Evolutionary conservation across 2,797 vertebrate species (phyloP).

Genomic region (Cossypha heuglini): DNA sequence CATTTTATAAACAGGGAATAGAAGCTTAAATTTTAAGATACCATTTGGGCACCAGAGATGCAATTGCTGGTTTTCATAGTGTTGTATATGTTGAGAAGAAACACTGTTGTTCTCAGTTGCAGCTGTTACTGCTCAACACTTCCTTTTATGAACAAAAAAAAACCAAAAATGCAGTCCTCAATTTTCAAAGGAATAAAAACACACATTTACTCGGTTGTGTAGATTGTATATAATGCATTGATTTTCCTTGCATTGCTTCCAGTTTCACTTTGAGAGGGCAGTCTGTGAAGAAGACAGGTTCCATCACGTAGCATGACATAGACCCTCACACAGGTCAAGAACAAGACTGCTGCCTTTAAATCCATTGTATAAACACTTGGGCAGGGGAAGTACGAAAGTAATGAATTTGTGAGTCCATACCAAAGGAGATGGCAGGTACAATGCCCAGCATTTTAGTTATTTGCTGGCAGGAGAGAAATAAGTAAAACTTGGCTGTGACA

Average conservation of each 20-base stretch:
- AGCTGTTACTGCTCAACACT: background rate
- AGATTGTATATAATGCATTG: background rate
- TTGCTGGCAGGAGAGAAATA: background rate
- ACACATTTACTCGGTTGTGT: fast-evolving
- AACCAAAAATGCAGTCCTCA: background rate
- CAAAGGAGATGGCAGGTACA: background rate
- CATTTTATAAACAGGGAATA: background rate
- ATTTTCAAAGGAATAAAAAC: background rate
- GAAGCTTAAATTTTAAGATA: background rate
- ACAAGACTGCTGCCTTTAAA: background rate
- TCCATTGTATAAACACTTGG: background rate
- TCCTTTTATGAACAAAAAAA: background rate
- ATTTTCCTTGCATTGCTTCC: background rate
- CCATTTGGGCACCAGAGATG: background rate
- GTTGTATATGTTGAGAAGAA: background rate
- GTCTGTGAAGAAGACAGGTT: background rate
- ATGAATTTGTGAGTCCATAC: background rate
- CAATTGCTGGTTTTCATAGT: background rate
- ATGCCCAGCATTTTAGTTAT: background rate
- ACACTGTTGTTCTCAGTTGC: background rate
- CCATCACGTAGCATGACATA: background rate
- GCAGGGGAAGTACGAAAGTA: background rate
- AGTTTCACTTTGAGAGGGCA: background rate
- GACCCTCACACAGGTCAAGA: background rate
- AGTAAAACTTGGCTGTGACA: background rate